These are phyloP conservation scores for Macropis europaea DNA, from an alignment of 2,888 invertebrate genomes.

Conservation along the genomic window DNA sequence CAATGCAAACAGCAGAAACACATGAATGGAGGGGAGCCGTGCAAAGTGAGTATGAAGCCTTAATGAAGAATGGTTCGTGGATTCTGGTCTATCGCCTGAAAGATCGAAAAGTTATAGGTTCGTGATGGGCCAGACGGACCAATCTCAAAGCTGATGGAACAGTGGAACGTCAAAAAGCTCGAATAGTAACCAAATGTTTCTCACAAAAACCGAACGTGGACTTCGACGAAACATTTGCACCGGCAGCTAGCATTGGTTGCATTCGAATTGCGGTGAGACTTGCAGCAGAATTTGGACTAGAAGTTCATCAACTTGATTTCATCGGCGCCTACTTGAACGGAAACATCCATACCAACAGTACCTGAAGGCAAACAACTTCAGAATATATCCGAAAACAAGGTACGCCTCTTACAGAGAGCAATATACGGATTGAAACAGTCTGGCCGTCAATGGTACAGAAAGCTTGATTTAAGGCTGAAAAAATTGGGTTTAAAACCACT, in stretches of 20 bases:
- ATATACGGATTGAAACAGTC: background rate
- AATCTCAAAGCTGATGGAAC: background rate
- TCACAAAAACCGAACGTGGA: background rate
- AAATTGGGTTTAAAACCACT: background rate
- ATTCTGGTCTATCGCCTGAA: background rate
- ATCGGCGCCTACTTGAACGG: constrained; percentile 7
- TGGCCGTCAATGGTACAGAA: constrained; percentile 2
- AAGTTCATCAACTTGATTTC: constrained; percentile 6
- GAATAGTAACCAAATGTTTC: background rate
- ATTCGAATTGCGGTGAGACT: background rate
- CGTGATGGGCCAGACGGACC: background rate
- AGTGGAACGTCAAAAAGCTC: background rate
- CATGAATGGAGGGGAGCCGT: constrained; percentile 11
- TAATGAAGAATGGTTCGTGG: constrained; percentile 1
- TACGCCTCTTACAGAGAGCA: constrained; percentile 15
- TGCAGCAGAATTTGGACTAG: background rate
- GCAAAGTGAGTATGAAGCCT: background rate
- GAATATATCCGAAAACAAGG: background rate
- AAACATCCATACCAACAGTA: background rate
- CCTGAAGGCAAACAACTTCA: background rate
- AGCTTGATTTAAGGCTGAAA: background rate
- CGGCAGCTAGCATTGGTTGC: background rate
- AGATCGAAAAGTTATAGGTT: background rate
- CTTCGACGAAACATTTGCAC: constrained; percentile 8
- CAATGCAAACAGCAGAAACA: too few species aligned